Evolutionary conservation across 1,140 invertebrate species (phyloP), one percentile per base, ranked within the genome.

Genomic region (Brachionus calyciflorus): DNA sequence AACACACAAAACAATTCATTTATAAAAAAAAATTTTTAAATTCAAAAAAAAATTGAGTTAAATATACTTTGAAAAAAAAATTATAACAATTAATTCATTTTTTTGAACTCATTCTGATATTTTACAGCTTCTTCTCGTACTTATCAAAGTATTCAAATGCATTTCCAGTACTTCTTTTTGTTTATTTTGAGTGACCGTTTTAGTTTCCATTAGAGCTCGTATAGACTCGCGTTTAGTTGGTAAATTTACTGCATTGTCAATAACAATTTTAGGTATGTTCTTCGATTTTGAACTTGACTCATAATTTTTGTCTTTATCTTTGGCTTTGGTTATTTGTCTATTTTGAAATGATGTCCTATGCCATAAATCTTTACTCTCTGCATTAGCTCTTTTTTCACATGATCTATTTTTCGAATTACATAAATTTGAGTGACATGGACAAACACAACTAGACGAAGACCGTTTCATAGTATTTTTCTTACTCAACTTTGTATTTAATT

Each of bases 91-190:
- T 9, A 37, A 37, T 3, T 37, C 9, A 5, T 37, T 37, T 37
- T 37, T 37, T 14, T 14, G 12, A 60, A 2, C 7, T 24, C 19
- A 65, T 30, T 65, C 37, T 6, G 60, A 10, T 17, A 65, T 65
- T 19, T 65, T 65, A 65, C 37, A 65, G 10, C 14, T 17, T n/a
- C 46, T 37, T 17, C 69, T 73, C 6, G 69, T 49, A 30, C 69
- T 73, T 21, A 73, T 37, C 17, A 73, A 55, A 30, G 69, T 73
- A 41, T 73, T 73, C n/a, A 73, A 55, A 49, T 73, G 69, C 46
- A 55, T 51, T 73, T 73, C 69, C 12, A 73, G 69, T 9, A 40
- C 46, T 33, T 73, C 46, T 51, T 55, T 49, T 55, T 73, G 69
- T 40, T 73, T 73, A 41, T 73, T 73, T 41, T 73, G 46, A 5